These are phyloP conservation scores for Aleiodes leptofemur DNA, from an alignment of 2,888 invertebrate species.

Conservation along the genomic window DNA sequence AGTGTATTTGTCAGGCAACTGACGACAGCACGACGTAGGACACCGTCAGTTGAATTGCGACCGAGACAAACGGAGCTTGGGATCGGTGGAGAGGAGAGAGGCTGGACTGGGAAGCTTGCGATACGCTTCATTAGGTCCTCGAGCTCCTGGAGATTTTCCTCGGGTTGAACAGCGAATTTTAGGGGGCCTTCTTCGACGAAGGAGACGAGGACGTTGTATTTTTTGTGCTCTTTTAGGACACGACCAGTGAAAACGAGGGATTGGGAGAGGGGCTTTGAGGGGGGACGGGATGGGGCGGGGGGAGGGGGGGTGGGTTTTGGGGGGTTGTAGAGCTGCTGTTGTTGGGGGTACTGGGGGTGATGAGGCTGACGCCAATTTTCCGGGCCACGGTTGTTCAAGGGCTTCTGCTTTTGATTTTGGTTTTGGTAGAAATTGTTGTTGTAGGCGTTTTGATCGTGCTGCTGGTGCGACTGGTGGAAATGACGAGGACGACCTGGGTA, in stretches of 20 bases:
- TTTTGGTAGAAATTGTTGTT: conserved; percentile 20
- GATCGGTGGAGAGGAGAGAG: conserved; percentile 82
- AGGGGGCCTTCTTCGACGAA: conserved; percentile 88
- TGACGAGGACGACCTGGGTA: not conserved
- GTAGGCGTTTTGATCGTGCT: not conserved
- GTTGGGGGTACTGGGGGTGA: not conserved
- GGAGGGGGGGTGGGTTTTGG: not conserved
- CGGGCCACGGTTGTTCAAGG: not conserved
- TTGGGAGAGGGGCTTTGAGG: not conserved
- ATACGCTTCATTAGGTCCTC: conserved; percentile 85
- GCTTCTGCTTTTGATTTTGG: not conserved
- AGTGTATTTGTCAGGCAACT: conserved; percentile 82
- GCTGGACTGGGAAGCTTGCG: conserved; percentile 79
- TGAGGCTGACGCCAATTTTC: conserved; percentile 15
- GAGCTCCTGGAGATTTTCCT: conserved; percentile 79
- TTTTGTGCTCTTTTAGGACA: conserved; percentile 6
- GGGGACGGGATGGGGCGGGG: not conserved
- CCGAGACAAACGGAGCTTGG: conserved; percentile 88
- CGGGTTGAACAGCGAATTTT: conserved; percentile 85
- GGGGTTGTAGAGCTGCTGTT: not conserved
- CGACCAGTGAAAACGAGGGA: conserved; percentile 11
- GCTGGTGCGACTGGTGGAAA: not conserved
- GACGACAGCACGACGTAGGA: conserved; percentile 86
- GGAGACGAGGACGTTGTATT: conserved; percentile 81
- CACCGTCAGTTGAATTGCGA: conserved; percentile 82